Percentiles rank a stretch among this genome's conserved stretches.
These are phyloP conservation scores for Onychostruthus taczanowskii DNA, from an alignment of 2,113 vertebrate species.

Conservation along the genomic window DNA sequence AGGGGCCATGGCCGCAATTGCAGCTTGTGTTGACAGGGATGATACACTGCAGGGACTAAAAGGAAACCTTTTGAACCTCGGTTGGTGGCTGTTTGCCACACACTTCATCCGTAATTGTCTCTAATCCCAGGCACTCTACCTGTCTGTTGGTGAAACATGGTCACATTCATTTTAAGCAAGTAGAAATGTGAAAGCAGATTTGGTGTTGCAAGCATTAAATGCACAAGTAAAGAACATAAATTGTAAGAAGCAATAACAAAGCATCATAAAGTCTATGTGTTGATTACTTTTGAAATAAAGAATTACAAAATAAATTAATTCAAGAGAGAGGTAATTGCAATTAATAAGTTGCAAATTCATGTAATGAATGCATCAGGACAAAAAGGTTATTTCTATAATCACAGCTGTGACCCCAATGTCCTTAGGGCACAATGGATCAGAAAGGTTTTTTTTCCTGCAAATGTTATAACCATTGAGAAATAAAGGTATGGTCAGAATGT, in stretches of 20 bases:
- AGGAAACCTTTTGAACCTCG: not conserved
- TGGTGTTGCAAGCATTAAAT: not conserved
- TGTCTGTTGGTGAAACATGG: not conserved
- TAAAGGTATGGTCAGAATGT: not conserved
- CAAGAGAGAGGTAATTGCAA: slow-evolving; percentile 29
- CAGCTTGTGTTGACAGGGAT: not conserved
- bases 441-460: not conserved
- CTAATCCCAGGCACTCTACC: slow-evolving; percentile 6
- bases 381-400: slow-evolving; percentile 37
- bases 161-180: not conserved
- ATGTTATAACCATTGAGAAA: not conserved
- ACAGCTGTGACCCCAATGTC: not conserved
- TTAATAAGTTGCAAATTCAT: slow-evolving; percentile 44
- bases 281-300: slow-evolving; percentile 51
- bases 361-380: slow-evolving; percentile 23
- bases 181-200: not conserved
- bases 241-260: not conserved
- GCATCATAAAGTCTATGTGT: not conserved
- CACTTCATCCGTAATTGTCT: slow-evolving; percentile 4
- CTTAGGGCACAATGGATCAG: slow-evolving; percentile 3
- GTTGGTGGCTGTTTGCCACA: not conserved
- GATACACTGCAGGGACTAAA: slow-evolving; percentile 7
- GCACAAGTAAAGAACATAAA: not conserved
- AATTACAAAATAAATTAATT: slow-evolving; percentile 62
- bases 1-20: not conserved